Evolutionary conservation across 2,888 invertebrate species (phyloP), one percentile per base, ranked within the genome.

Genomic region (Kuschelorhynchus macadamiae): DNA sequence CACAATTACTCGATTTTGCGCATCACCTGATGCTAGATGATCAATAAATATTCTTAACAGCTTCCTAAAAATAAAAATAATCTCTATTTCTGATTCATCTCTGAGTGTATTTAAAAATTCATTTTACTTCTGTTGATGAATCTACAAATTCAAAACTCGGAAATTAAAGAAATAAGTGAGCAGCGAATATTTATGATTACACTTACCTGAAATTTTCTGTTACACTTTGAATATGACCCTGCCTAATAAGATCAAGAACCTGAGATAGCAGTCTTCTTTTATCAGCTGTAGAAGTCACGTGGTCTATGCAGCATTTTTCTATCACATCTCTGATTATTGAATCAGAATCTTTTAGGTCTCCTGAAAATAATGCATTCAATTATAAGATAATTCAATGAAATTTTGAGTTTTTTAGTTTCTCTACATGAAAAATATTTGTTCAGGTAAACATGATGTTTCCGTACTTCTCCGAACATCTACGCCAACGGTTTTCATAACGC

Each of bases 41-140:
- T 92, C 93, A 36, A 96, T 84, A 60, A 96, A 86, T 72, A 94
- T 90, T 65, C 94, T 88, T 71, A 96, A 87, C 73, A 91, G 88
- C 76, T 88, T 89, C 76, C 89, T 90, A 77, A 32, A 82, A 79
- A 63, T 36, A 52, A 55, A 21, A 17, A 63, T 32, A n/a, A n/a
- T 33, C 9, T 9, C 12, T 50, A 12, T 41, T 41, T 41, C 8
- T 9, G n/a, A n/a, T n/a, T n/a, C n/a, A n/a, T n/a, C n/a, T n/a
- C n/a, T n/a, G n/a, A n/a, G n/a, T n/a, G n/a, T n/a, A n/a, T n/a
- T n/a, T n/a, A n/a, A n/a, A n/a, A n/a, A n/a, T n/a, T n/a, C n/a
- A n/a, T n/a, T n/a, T n/a, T n/a, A n/a, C n/a, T n/a, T n/a, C n/a
- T n/a, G n/a, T n/a, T n/a, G n/a, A n/a, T n/a, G n/a, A n/a, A n/a